Evolutionary conservation across 2,113 vertebrate species (phyloP), one percentile per base, ranked within the genome.

Genomic region (Zingel zingel): DNA sequence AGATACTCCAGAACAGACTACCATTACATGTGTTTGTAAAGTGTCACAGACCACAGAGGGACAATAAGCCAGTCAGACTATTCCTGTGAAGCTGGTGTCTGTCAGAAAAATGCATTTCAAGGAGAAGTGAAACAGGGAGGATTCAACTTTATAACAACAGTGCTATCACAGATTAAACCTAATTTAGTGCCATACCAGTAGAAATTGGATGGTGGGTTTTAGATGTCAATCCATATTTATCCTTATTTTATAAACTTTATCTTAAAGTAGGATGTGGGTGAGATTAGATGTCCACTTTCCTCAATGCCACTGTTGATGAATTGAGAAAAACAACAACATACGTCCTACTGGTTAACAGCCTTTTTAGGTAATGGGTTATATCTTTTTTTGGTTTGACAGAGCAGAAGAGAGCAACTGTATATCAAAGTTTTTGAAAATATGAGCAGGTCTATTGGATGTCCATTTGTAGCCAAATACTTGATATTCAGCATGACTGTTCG

Each of bases 401-500:
- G 59, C 11, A 58, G 4, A 25, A 12, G 12, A 33, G 18, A 69
- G 67, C 66, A 11, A n/a, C 18, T 23, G 30, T 25, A 47, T 57
- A 77, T 56, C 51, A 30, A 27, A 13, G 16, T 30, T 48, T 30
- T 70, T 36, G 64, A 43, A 56, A 56, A 25, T 3, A 13, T 23
- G 0, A 56, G 36, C 33, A n/a, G 47, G 5, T 56, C 48, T 63
- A 33, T 19, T 21, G 58, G 9, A 27, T 27, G 39, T 16, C n/a
- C 48, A 14, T n/a, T 57, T 57, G 53, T 13, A 19, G 18, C 54
- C 36, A 19, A 54, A 48, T 45, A 53, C 67, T 82, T 45, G 10
- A 80, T 53, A 78, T 70, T 76, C 54, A 69, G 30, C 39, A 0
- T 57, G 66, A 63, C 71, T 45, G 84, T 64, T 67, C 43, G 33